These are phyloP conservation scores for Agrypnus murinus DNA, from an alignment of 2,888 invertebrate genomes.

Conservation along the genomic window DNA sequence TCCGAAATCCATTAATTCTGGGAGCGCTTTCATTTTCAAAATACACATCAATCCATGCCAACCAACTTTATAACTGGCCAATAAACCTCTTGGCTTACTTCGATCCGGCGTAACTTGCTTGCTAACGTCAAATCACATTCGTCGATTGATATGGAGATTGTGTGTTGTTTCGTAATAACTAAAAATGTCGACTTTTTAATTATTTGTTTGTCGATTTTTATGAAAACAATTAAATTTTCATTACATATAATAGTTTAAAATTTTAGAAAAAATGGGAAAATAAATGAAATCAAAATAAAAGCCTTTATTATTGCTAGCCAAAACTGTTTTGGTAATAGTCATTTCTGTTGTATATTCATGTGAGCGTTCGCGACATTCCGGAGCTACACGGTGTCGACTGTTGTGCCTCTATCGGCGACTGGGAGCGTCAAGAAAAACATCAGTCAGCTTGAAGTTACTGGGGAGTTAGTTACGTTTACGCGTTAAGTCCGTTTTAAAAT, in stretches of 20 bases:
- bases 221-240: too few species aligned
- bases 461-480: constrained; percentile 28
- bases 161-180: too few species aligned
- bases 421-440: constrained; percentile 50
- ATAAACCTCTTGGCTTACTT: constrained; percentile 25
- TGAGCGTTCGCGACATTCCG: constrained; percentile 35
- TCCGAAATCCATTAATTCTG: too few species aligned
- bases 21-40: too few species aligned
- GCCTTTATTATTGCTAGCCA: neutral
- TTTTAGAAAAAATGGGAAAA: neutral
- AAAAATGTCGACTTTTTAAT: too few species aligned
- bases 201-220: too few species aligned
- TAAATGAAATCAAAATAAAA: too few species aligned
- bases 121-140: too few species aligned
- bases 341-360: constrained; percentile 27
- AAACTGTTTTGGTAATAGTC: too few species aligned
- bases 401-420: constrained; percentile 50
- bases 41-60: too few species aligned
- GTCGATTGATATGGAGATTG: too few species aligned
- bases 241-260: neutral
- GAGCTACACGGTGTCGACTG: constrained; percentile 37
- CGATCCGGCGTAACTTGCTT: neutral
- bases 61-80: constrained; percentile 7
- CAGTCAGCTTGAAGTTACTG: constrained; percentile 52
- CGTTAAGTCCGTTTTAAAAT: neutral